Percentiles rank a stretch among this genome's conserved stretches.
These are phyloP conservation scores for Conopomorpha cramerella DNA, from an alignment of 1,140 invertebrate genomes.

Conservation along the genomic window DNA sequence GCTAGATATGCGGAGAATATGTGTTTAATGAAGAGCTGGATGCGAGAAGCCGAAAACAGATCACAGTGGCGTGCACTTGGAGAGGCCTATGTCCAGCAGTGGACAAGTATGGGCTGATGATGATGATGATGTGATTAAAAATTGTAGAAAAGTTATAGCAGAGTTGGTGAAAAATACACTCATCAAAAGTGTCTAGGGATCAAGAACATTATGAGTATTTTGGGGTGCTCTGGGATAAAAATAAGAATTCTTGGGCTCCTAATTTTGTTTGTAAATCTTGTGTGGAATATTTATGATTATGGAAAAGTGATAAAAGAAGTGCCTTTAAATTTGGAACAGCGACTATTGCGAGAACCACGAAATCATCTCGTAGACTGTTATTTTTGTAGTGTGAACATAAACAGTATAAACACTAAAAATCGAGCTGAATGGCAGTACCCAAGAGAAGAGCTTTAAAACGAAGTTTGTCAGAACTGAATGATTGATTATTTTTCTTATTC, in stretches of 20 bases:
- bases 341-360: constrained; percentile 8
- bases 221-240: constrained; percentile 9
- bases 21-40: too few relatives aligned
- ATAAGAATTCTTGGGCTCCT: constrained; percentile 7
- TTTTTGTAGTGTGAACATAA: constrained; percentile 8
- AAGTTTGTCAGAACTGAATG: constrained; percentile 11
- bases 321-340: constrained; percentile 8
- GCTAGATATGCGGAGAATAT: too few relatives aligned
- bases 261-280: constrained; percentile 3
- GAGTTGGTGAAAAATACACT: constrained; percentile 11
- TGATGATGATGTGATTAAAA: too few relatives aligned
- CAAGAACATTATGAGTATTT: constrained; percentile 9
- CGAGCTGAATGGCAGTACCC: constrained; percentile 4
- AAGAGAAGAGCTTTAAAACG: constrained; percentile 9
- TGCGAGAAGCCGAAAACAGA: too few relatives aligned
- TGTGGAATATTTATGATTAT: constrained; percentile 5
- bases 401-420: too few relatives aligned
- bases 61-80: too few relatives aligned
- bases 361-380: constrained; percentile 10
- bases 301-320: constrained; percentile 5
- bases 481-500: constrained; percentile 9
- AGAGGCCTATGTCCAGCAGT: too few relatives aligned
- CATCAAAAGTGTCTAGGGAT: too few relatives aligned
- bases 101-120: too few relatives aligned
- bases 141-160: constrained; percentile 11